A percentile compares a stretch with the other conserved stretches of the same genome.
Evolutionary conservation across 37 sponge, comb jelly and placozoan species (phyloP).

Genomic region (Dysidea cf. avara): DNA sequence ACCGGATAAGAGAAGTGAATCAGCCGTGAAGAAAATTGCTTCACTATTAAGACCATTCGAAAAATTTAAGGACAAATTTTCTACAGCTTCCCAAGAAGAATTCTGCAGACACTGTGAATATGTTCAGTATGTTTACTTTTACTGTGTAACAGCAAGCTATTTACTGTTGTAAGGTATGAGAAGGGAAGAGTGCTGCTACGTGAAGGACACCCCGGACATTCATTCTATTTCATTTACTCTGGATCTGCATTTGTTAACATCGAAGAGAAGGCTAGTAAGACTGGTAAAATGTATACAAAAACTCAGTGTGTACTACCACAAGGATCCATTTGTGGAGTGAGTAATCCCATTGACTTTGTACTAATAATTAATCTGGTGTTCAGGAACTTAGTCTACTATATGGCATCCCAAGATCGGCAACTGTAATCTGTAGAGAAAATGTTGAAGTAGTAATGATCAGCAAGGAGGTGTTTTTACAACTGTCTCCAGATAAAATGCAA

Average conservation of each 20-base stretch:
- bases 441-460: constrained; percentile 36
- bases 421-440: constrained; percentile 32
- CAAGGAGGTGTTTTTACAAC: constrained; percentile 4
- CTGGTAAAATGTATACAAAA: constrained; percentile 25
- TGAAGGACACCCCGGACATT: constrained; percentile 29
- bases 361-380: background rate
- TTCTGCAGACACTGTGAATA: constrained; percentile 39
- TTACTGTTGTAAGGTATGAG: constrained; percentile 43
- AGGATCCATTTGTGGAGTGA: background rate
- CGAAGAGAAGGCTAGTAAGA: constrained; percentile 26
- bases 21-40: constrained; percentile 26
- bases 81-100: constrained; percentile 13
- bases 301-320: constrained; percentile 25
- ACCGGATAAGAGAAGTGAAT: constrained; percentile 3
- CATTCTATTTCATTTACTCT: constrained; percentile 47
- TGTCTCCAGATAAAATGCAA: constrained; percentile 35
- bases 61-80: constrained; percentile 29
- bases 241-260: constrained; percentile 66
- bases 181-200: constrained; percentile 39
- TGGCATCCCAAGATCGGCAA: constrained; percentile 38
- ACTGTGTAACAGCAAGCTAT: background rate
- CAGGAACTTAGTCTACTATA: constrained; percentile 51
- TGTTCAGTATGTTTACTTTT: constrained; percentile 12
- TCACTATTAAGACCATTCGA: constrained; percentile 17
- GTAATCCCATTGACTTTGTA: too few species aligned